Evolutionary conservation across 2,113 vertebrate species (phyloP).

Genomic region (Nematolebias whitei): DNA sequence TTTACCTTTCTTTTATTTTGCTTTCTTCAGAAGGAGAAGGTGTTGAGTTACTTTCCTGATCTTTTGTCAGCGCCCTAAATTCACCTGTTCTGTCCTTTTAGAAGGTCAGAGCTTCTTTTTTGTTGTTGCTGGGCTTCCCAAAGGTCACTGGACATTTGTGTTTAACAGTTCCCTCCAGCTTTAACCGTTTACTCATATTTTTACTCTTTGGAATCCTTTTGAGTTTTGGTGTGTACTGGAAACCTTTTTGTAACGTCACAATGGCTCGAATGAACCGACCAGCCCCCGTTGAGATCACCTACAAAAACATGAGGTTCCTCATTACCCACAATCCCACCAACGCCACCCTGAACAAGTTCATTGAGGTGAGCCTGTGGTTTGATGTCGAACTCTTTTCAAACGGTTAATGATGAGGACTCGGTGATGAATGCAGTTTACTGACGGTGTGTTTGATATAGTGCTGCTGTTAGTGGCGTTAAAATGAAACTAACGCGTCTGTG

Average conservation of each 20-base stretch:
- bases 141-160: conserved; percentile 73
- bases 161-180: conserved; percentile 71
- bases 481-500: too few relatives aligned
- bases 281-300: conserved; percentile 99
- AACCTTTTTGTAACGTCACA: conserved; percentile 42
- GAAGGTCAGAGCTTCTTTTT: conserved; percentile 3
- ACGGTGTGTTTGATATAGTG: too few relatives aligned
- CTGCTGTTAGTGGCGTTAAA: neutral
- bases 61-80: conserved; percentile 19
- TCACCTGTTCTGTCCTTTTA: conserved; percentile 15
- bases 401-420: too few relatives aligned
- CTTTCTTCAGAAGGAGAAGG: conserved; percentile 53
- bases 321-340: conserved; percentile 99
- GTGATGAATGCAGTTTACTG: too few relatives aligned
- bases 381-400: neutral
- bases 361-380: conserved; percentile 87
- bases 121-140: conserved; percentile 25
- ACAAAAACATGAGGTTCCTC: conserved; percentile 99
- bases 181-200: conserved; percentile 75
- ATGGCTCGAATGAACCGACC: conserved; percentile 99
- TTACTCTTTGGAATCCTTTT: conserved; percentile 70
- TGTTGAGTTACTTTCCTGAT: conserved; percentile 53
- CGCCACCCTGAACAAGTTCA: conserved; percentile 98
- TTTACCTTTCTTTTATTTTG: conserved; percentile 71
- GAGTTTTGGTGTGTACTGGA: conserved; percentile 68